Percentiles rank a stretch among this genome's conserved stretches.
These are phyloP conservation scores for Enteromius mattozi DNA, from an alignment of 2,797 vertebrate species.

Conservation along the genomic window DNA sequence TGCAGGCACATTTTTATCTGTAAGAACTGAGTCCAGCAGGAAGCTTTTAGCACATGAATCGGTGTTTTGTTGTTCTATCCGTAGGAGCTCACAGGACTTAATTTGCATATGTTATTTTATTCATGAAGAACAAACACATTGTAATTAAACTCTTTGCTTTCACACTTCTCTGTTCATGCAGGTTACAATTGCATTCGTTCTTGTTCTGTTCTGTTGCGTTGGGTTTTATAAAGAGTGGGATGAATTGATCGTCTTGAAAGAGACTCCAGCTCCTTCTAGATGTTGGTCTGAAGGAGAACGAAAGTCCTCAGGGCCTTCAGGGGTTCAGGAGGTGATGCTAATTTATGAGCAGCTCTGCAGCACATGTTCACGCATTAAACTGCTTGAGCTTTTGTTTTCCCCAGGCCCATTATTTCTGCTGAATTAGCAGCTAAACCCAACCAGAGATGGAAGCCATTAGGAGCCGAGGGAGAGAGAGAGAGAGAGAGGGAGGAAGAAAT, in stretches of 20 bases:
- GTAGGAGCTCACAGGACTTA: neutral
- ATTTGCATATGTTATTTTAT: neutral
- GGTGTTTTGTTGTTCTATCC: constrained; percentile 5
- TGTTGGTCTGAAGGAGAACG: constrained; percentile 57
- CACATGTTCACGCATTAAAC: constrained; percentile 88
- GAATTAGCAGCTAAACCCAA: constrained; percentile 87
- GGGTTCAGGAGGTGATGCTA: constrained; percentile 75
- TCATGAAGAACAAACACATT: constrained; percentile 3
- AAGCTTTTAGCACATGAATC: neutral
- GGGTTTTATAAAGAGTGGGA: neutral
- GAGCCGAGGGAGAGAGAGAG: neutral
- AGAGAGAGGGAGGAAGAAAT: constrained; percentile 2
- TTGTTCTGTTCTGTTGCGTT: neutral
- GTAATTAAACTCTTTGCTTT: neutral
- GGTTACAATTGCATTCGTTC: neutral
- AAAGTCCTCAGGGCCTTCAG: constrained; percentile 79
- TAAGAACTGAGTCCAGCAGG: neutral
- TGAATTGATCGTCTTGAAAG: neutral
- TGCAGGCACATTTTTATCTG: neutral
- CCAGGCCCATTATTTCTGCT: constrained; percentile 90
- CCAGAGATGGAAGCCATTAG: constrained; percentile 88
- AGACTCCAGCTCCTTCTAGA: neutral
- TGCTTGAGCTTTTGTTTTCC: constrained; percentile 86
- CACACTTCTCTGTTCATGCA: neutral
- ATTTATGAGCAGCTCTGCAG: constrained; percentile 93